Evolutionary conservation across 2,113 vertebrate species (phyloP), one percentile per base, ranked within the genome.

Genomic region (Urocynchramus pylzowi): DNA sequence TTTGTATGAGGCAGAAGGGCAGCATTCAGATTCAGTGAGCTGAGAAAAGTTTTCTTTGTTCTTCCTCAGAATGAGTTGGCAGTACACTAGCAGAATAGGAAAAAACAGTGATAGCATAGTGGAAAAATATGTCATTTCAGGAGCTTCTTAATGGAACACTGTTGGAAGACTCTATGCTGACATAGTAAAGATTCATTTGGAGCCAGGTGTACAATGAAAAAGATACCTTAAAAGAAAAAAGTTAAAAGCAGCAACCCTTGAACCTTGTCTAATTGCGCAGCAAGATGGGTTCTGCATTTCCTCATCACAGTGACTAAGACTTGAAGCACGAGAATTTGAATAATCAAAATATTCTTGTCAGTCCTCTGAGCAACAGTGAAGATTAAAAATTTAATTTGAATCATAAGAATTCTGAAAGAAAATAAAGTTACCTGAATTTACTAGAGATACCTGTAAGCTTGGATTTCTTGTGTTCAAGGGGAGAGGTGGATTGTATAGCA

Each of bases 21-120:
- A 60, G 27, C 76, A 74, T 90, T 93, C 63, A 65, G 57, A 59
- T 80, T 61, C 89, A 74, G 28, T 70, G 83, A 95, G 68, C 65
- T 86, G 83, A 73, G 83, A 67, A 70, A 33, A 65, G n/a, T 70
- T 90, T 80, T 65, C 63, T 86, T 88, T 92, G 71, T 83, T 85
- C 37, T 16, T 65, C n/a, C 49, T 47, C 75, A 73, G 71, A 70
- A 74, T 74, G 79, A 90, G 37, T 16, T 84, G 83, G 68, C 83
- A 67, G 5, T 39, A 16, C 39, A 24, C 23, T 70, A 33, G 49
- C 61, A 59, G 75, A 83, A 49, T 53, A 39, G 61, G 54, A 74
- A 79, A 91, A 87, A 56, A 24, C 67, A 69, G 22, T 47, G 47
- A 14, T 50, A 82, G 30, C 1, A 1, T 33, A 49, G 35, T 80